phyloP scores from a whole-genome alignment of 2,888 invertebrate genomes.

The Perithous albicinctus region DNA sequence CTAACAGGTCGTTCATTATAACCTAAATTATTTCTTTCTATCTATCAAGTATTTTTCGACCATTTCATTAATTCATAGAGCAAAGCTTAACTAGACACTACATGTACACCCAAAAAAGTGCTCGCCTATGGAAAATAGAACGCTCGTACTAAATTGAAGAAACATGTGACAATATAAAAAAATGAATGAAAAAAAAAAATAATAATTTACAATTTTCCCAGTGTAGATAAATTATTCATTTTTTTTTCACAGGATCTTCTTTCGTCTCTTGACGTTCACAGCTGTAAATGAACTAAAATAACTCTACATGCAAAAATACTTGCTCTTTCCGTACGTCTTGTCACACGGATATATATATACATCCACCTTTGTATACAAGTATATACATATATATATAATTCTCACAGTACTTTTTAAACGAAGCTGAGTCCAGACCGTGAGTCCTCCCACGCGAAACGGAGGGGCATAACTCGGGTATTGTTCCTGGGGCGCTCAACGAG shows the following conservation, averaged over 20 bases:
- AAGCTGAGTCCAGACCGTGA: conserved; percentile 38
- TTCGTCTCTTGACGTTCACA: conserved; percentile 8
- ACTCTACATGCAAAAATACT: conserved; percentile 7
- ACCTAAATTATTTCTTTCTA: conserved; percentile 22
- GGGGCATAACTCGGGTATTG: conserved; percentile 80
- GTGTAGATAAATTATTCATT: no score
- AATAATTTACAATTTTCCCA: no score
- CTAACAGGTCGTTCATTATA: conserved; percentile 3
- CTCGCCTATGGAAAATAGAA: no score
- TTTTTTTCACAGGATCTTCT: conserved; percentile 7
- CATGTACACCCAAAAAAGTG: no score
- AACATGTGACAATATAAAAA: no score
- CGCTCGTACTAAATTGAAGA: no score
- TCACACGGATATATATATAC: not conserved
- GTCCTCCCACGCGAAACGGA: conserved; percentile 75
- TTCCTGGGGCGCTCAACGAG: conserved; percentile 77
- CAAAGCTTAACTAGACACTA: no score
- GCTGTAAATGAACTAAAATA: not conserved
- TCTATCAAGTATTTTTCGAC: no score
- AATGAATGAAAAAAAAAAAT: no score
- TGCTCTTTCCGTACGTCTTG: not conserved
- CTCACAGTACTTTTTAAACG: conserved; percentile 55
- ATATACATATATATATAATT: conserved; percentile 1
- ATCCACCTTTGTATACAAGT: not conserved
- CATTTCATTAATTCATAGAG: no score